phyloP scores from a whole-genome alignment of 2,888 invertebrate genomes.

The Meghimatium bilineatum region DNA sequence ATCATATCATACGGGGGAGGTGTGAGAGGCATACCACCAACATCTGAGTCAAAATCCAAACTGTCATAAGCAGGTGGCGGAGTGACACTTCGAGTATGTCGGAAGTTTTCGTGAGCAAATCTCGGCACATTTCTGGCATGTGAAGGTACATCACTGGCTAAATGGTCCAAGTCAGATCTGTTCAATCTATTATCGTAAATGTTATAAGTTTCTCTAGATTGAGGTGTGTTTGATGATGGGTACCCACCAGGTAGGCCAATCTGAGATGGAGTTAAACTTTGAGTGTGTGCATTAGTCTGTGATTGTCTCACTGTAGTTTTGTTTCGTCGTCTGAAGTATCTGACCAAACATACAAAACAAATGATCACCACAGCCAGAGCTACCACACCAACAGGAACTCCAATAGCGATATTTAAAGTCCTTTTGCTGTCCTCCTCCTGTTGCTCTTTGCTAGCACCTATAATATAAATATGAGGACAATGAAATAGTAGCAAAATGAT shows the following conservation, averaged over 20 bases:
- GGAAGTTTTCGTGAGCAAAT: not conserved
- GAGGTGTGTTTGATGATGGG: not conserved
- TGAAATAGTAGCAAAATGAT: too few relatives aligned
- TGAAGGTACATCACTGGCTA: not conserved
- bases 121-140: not conserved
- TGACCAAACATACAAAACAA: not conserved
- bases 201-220: not conserved
- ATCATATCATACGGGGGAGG: constrained; percentile 1
- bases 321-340: not conserved
- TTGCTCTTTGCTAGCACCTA: not conserved
- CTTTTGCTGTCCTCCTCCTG: not conserved
- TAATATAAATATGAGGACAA: not conserved
- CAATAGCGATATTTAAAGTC: not conserved
- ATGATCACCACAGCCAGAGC: not conserved
- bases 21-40: not conserved
- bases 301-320: not conserved
- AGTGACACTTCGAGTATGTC: not conserved
- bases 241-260: not conserved
- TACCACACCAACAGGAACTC: not conserved
- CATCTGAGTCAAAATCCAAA: not conserved
- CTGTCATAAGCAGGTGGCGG: constrained; percentile 17
- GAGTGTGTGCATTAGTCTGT: not conserved
- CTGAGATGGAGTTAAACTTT: not conserved
- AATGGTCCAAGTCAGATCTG: not conserved
- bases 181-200: not conserved